Conservation (phyloP, 2,888 invertebrate genomes). For the Opisthograptis luteolata region DNA sequence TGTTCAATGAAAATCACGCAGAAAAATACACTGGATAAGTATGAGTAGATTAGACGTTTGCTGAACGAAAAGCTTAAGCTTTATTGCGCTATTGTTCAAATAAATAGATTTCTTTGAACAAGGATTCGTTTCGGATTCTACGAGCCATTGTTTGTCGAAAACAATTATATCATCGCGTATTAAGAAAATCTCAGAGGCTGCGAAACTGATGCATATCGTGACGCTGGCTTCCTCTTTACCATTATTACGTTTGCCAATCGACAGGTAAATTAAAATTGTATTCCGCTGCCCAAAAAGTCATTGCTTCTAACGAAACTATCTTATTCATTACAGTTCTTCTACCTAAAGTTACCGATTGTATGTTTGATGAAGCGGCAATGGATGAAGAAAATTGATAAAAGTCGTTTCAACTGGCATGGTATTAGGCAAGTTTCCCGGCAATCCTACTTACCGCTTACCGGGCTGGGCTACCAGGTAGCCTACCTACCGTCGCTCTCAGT, state of each 20-base stretch:
- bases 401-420: slow-evolving; percentile 17
- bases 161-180: slow-evolving; percentile 48
- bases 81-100: slow-evolving; percentile 46
- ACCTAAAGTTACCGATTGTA: background rate
- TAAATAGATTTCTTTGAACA: slow-evolving; percentile 35
- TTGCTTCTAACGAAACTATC: slow-evolving; percentile 1
- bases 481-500: slow-evolving; percentile 45
- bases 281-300: slow-evolving; percentile 16
- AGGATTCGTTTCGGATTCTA: slow-evolving; percentile 36
- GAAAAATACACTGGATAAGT: background rate
- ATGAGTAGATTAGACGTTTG: slow-evolving; percentile 3
- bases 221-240: slow-evolving; percentile 45
- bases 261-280: slow-evolving; percentile 40
- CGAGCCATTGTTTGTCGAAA: slow-evolving; percentile 44
- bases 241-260: slow-evolving; percentile 48
- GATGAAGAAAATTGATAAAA: slow-evolving; percentile 14
- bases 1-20: background rate
- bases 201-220: slow-evolving; percentile 41
- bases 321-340: slow-evolving; percentile 17
- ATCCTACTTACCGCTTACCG: too few relatives aligned
- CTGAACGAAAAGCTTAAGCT: slow-evolving; percentile 25
- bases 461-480: too few relatives aligned
- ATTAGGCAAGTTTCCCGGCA: slow-evolving; percentile 29
- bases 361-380: slow-evolving; percentile 26
- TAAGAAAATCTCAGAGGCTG: slow-evolving; percentile 38